Conservation (phyloP, 2,888 invertebrate genomes). For the Agrotis clavis region DNA sequence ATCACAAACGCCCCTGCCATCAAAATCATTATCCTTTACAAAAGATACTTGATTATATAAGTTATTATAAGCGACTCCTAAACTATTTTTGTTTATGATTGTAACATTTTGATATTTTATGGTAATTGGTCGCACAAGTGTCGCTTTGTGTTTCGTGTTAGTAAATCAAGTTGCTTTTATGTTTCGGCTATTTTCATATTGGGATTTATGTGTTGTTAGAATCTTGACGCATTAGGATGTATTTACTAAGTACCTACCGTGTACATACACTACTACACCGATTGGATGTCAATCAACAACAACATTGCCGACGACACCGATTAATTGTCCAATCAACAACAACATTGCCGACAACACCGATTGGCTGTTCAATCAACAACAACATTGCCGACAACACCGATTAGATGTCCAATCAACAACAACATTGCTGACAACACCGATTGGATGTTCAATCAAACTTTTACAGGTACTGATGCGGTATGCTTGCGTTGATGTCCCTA, state of each 20-base stretch:
- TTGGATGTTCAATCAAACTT: not conserved
- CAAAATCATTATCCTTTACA: slow-evolving; percentile 83
- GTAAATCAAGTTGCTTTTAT: slow-evolving; percentile 39
- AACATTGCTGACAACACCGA: no score
- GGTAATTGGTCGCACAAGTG: slow-evolving; percentile 80
- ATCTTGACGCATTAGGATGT: not conserved
- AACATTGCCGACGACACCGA: no score
- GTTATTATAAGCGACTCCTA: slow-evolving; percentile 74
- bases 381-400: no score
- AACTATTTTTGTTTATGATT: slow-evolving; percentile 71
- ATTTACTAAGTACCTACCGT: not conserved
- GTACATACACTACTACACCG: no score
- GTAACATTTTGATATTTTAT: slow-evolving; percentile 74
- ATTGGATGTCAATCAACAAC: no score
- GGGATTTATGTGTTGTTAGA: not conserved
- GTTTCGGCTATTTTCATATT: slow-evolving; percentile 22
- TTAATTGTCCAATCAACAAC: no score
- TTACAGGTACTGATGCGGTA: no score
- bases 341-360: no score
- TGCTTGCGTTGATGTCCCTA: no score
- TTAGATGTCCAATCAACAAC: no score
- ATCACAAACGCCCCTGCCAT: slow-evolving; percentile 81
- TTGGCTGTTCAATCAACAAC: not conserved
- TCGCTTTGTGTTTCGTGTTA: slow-evolving; percentile 47
- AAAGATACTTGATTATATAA: slow-evolving; percentile 86